phyloP scores from a whole-genome alignment of 2,113 vertebrate species.

The Promerops cafer region DNA sequence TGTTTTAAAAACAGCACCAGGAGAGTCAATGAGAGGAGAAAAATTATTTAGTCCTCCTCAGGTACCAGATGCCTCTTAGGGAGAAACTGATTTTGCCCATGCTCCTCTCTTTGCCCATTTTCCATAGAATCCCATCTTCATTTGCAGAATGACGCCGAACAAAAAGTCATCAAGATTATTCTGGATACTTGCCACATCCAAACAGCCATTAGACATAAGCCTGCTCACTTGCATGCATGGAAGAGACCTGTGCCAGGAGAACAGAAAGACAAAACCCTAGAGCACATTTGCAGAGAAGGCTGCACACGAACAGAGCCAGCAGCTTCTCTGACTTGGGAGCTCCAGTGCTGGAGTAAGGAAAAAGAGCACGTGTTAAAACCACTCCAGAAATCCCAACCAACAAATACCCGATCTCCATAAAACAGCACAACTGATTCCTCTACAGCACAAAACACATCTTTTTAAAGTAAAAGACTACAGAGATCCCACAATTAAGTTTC shows the following conservation, averaged over 20 bases:
- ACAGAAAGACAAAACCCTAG: conserved; percentile 53
- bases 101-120: not conserved
- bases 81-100: not conserved
- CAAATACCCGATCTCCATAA: not conserved
- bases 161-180: conserved; percentile 28
- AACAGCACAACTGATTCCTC: not conserved
- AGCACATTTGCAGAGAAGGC: conserved; percentile 31
- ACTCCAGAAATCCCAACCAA: conserved; percentile 23
- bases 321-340: not conserved
- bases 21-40: not conserved
- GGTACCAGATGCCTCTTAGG: not conserved
- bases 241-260: conserved; percentile 34
- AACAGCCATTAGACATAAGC: conserved; percentile 57
- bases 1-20: conserved; percentile 16
- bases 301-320: conserved; percentile 5
- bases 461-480: not conserved
- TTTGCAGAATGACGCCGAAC: not conserved
- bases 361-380: conserved; percentile 19
- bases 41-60: conserved; percentile 50
- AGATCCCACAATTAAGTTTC: not conserved
- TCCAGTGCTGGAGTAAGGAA: not conserved
- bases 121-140: not conserved
- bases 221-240: conserved; percentile 19
- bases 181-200: conserved; percentile 13
- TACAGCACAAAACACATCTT: not conserved